A percentile compares a stretch with the other conserved stretches of the same genome.
Conservation (phyloP, 2,888 invertebrate species). For the Heliothis peltigera region DNA sequence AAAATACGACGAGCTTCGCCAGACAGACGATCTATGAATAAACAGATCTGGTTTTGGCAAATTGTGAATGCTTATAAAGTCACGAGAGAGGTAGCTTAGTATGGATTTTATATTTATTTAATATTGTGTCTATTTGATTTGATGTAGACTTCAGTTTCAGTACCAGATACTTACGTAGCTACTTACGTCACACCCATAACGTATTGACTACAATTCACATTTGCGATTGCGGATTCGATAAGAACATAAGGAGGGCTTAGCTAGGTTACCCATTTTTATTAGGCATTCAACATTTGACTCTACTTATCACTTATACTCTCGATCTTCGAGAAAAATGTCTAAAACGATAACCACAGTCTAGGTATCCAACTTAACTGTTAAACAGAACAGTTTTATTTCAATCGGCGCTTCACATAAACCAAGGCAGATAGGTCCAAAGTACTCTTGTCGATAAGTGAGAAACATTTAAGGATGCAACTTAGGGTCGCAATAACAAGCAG, state of each 20-base stretch:
- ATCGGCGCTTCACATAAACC: slow-evolving; percentile 20
- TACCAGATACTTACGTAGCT: too few species aligned
- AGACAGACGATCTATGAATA: slow-evolving; percentile 20
- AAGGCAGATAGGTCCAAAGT: slow-evolving; percentile 34
- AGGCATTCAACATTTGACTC: too few species aligned
- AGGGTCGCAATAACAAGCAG: slow-evolving; percentile 41
- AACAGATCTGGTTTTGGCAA: slow-evolving; percentile 28
- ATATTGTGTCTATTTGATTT: not conserved
- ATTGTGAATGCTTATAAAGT: slow-evolving; percentile 14
- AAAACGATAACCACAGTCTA: not conserved
- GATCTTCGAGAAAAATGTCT: slow-evolving; percentile 16
- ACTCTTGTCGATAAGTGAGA: slow-evolving; percentile 44
- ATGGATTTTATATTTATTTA: not conserved
- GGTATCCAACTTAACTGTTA: not conserved
- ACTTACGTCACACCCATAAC: too few species aligned
- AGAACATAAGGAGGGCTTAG: too few species aligned
- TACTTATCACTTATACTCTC: not conserved
- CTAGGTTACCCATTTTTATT: too few species aligned
- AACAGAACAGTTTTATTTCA: slow-evolving; percentile 11
- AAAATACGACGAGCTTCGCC: slow-evolving; percentile 27
- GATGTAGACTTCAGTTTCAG: too few species aligned
- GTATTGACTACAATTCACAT: too few species aligned
- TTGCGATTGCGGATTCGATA: too few species aligned
- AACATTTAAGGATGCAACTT: slow-evolving; percentile 43
- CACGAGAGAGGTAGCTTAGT: not conserved